Base-by-base conservation (phyloP, 2,113 vertebrate species). In the Austrofundulus limnaeus region DNA sequence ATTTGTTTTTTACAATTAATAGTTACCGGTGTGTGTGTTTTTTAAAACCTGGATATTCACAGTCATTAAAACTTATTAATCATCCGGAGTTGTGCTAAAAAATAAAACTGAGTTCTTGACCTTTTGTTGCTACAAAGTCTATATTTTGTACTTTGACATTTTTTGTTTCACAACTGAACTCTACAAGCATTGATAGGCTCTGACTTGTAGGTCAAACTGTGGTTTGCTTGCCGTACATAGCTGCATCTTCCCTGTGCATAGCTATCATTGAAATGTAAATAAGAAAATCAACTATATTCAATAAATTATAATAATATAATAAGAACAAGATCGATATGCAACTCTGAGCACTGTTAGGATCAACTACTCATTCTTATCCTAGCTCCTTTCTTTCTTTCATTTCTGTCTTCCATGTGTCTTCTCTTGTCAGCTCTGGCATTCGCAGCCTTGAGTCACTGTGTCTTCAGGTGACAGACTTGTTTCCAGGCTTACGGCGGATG, bases 381-480 rank as follows among this genome's bases (percentile, higher is more conserved):
- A 28, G 3, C 7, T 28, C 28, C 28, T 10, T 38, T 14, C 43
- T 4, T 14, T 41, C 3, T 37, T 21, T 5, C 41, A 17, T 13
- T 43, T 54, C 45, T 31, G 19, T 31, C 28, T 19, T 19, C 45
- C 20, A 23, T 2, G 2, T 1, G 16, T 45, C 2, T 3, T 2
- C 19, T 72, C 25, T 17, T 1, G 4, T 54, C 90, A 97, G 95
- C 78, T 90, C 92, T 0, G 93, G 94, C 21, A 70, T 88, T 49
- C 92, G 85, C 71, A 96, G 95, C 83, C 83, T 99, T 87, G 97
- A 99, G 80, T 87, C 94, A 0, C 77, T 98, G 2, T 99, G 97
- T 64, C 93, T 99, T 20, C 95, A 96, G 90, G 96, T 99, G 46
- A 95, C 95, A 0, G 96, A 96, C 60, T 90, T 99, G 66, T 94